A percentile compares a stretch with the other conserved stretches of the same genome.
These are phyloP conservation scores for Nothoprocta pentlandii DNA, from an alignment of 2,113 vertebrate genomes.

Conservation along the genomic window DNA sequence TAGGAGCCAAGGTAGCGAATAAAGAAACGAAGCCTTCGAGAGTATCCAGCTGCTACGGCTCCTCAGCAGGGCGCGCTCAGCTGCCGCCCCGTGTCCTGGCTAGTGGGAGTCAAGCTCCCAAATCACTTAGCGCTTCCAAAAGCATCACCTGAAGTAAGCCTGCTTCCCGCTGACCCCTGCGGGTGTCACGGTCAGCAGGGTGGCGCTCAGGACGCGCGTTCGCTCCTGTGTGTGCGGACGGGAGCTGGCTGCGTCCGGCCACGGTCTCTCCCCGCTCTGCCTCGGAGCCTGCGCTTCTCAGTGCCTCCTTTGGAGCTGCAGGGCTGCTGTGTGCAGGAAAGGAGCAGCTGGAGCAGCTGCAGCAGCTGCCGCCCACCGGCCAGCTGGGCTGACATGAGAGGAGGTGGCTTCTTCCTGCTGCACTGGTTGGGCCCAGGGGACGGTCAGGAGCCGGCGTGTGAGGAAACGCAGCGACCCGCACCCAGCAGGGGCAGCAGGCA, in stretches of 20 bases:
- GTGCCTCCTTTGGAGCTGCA: accelerated
- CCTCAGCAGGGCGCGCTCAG: neutral
- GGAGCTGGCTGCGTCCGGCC: neutral
- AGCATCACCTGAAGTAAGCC: neutral
- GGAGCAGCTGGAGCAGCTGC: neutral
- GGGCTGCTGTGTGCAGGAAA: neutral
- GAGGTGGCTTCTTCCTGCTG: neutral
- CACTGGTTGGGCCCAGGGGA: no score
- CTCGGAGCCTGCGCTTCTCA: accelerated
- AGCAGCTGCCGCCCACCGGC: neutral
- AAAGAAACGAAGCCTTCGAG: neutral
- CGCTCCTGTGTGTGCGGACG: accelerated
- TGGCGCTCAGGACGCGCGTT: accelerated
- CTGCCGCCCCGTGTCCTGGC: neutral
- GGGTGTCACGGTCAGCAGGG: neutral
- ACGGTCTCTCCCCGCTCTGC: neutral
- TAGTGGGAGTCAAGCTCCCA: neutral
- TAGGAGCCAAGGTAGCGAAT: neutral
- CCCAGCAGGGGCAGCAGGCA: neutral
- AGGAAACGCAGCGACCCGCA: accelerated
- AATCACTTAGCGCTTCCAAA: neutral
- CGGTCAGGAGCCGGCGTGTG: neutral
- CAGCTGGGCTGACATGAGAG: accelerated
- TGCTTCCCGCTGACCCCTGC: neutral
- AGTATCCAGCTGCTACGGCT: neutral